Evolutionary conservation across 2,888 invertebrate genomes (phyloP), one percentile per base, ranked within the genome.

Genomic region (Drosophila helvetica): DNA sequence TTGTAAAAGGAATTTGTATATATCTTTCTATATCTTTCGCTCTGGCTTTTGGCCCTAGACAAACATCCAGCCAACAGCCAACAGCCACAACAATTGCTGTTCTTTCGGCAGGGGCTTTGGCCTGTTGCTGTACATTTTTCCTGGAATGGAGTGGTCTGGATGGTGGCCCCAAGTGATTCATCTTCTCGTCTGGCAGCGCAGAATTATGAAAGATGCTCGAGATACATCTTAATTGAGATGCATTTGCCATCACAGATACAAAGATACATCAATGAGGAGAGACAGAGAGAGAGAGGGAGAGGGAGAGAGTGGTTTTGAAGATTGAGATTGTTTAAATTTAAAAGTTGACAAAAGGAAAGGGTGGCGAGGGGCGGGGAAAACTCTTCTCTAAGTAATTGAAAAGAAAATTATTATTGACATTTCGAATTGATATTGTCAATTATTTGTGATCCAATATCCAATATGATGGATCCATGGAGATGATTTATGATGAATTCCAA

Each of bases 141-240:
- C 64, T 73, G 57, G 38, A 18, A 71, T 25, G 74, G 73, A 71
- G 50, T 54, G 33, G 25, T 2, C 1, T 19, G 19, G 4, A 22
- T 25, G 25, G 74, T 51, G 38, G 27, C 52, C 42, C 22, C 25
- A 42, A 73, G 50, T 71, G 74, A 71, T 73, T 71, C 73, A 71
- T 71, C 64, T 57, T 30, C 53, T 42, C 17, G 42, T 18, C 19
- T 18, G 18, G 38, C 38, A 10, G 17, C 25, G 42, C 55, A 56
- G 62, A 56, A 62, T 72, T 72, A 53, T 72, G 51, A 48, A 71
- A 71, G 73, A 73, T 71, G 47, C 27, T 56, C 48, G 50, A 66
- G 43, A 66, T 66, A 69, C 61, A 61, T 70, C 70, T 69, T 70
- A 70, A 70, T 70, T 70, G 46, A 69, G 53, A 71, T 61, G 61